Evolutionary conservation across 1,140 invertebrate genomes (phyloP).

Genomic region (Pinna nobilis): DNA sequence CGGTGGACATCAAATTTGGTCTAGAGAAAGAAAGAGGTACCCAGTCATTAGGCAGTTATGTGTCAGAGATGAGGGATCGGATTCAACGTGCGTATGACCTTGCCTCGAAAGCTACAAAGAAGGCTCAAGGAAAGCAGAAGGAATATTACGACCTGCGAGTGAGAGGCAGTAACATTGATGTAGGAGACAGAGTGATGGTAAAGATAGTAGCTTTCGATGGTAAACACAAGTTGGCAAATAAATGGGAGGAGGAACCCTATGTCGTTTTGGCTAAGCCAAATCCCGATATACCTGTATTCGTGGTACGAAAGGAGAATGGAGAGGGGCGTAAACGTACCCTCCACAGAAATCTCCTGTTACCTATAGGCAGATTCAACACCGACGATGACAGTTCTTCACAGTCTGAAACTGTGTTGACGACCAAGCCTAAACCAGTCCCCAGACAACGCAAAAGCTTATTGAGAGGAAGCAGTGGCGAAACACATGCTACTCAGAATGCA

Average conservation of each 20-base stretch:
- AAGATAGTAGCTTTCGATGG: constrained; percentile 18
- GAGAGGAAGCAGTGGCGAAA: neutral
- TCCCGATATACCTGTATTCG: constrained; percentile 39
- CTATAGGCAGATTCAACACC: constrained; percentile 2
- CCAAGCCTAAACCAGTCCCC: neutral
- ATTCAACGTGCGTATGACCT: constrained; percentile 8
- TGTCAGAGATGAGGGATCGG: constrained; percentile 10
- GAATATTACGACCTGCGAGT: constrained; percentile 18
- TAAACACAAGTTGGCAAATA: constrained; percentile 21
- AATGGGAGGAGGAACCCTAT: constrained; percentile 25
- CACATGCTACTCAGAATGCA: neutral
- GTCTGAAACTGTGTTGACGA: neutral
- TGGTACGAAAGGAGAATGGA: constrained; percentile 28
- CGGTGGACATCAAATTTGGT: constrained; percentile 41
- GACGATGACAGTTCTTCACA: no score
- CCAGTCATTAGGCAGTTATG: constrained; percentile 18
- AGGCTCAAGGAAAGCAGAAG: constrained; percentile 15
- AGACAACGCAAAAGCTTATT: neutral
- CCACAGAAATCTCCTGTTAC: constrained; percentile 42
- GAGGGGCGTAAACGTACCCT: constrained; percentile 15
- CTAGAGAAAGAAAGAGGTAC: neutral
- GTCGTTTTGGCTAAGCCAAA: constrained; percentile 31
- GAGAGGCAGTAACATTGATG: neutral
- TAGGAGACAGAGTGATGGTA: constrained; percentile 40
- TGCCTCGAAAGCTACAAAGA: constrained; percentile 2